Evolutionary conservation across 2,113 vertebrate genomes (phyloP).

Genomic region (Vimba vimba): DNA sequence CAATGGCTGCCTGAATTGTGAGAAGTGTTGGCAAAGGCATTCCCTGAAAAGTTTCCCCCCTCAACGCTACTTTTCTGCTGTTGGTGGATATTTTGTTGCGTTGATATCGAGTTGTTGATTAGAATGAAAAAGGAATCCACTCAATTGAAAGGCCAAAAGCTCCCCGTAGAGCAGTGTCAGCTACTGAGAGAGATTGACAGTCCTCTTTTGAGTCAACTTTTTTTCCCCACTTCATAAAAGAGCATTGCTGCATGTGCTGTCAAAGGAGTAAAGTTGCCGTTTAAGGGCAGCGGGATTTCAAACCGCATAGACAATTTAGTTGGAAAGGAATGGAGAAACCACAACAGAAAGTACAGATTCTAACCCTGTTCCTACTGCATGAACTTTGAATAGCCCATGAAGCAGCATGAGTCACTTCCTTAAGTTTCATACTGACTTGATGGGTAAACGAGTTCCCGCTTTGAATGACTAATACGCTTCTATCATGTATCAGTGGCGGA

Average conservation of each 20-base stretch:
- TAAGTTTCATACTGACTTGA: slow-evolving; percentile 48
- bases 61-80: slow-evolving; percentile 72
- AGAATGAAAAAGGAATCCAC: slow-evolving; percentile 73
- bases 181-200: slow-evolving; percentile 73
- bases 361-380: slow-evolving; percentile 7
- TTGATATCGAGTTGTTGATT: slow-evolving; percentile 80
- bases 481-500: slow-evolving; percentile 33
- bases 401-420: slow-evolving; percentile 56
- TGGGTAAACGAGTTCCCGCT: slow-evolving; percentile 45
- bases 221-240: slow-evolving; percentile 69
- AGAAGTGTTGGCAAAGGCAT: slow-evolving; percentile 75
- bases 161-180: slow-evolving; percentile 67
- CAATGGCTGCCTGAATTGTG: slow-evolving; percentile 78
- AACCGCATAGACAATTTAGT: slow-evolving; percentile 38
- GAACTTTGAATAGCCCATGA: slow-evolving; percentile 44
- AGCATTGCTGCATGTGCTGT: slow-evolving; percentile 64
- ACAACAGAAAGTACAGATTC: slow-evolving; percentile 25
- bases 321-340: slow-evolving; percentile 6
- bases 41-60: slow-evolving; percentile 67
- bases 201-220: slow-evolving; percentile 74
- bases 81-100: slow-evolving; percentile 73
- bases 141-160: slow-evolving; percentile 63
- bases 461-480: slow-evolving; percentile 52
- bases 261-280: slow-evolving; percentile 66
- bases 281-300: slow-evolving; percentile 38